A percentile compares a stretch with the other conserved stretches of the same genome.
Conservation (phyloP, 1,140 invertebrate species). For the Pogonomyrmex barbatus region DNA sequence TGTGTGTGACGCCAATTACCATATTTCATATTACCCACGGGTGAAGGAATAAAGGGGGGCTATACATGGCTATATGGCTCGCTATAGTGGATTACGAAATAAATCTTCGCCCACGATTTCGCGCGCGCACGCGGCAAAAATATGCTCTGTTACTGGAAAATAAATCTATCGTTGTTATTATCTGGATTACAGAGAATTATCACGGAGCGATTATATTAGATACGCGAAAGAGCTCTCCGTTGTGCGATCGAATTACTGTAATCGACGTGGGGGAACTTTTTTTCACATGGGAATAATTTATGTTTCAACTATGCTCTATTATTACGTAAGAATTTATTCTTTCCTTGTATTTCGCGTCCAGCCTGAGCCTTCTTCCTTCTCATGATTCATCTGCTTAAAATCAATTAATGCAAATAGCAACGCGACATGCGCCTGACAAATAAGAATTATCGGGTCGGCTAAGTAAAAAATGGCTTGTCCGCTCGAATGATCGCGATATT, state of each 20-base stretch:
- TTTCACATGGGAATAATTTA: neutral
- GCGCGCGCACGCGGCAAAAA: neutral
- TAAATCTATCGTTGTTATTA: conserved; percentile 45
- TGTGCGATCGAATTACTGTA: neutral
- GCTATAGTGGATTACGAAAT: conserved; percentile 36
- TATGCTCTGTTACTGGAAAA: conserved; percentile 10
- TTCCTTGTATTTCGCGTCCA: neutral
- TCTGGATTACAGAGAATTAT: conserved; percentile 20
- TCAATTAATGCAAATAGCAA: neutral
- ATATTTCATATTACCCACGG: conserved; percentile 57
- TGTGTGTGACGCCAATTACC: conserved; percentile 41
- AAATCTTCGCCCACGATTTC: conserved; percentile 13
- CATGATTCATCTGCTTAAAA: neutral
- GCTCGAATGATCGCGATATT: neutral
- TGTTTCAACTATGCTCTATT: neutral
- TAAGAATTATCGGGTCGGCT: neutral
- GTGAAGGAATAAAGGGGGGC: conserved; percentile 15
- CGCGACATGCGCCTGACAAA: neutral
- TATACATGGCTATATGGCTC: neutral
- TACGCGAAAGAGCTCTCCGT: neutral
- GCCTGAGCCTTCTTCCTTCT: neutral
- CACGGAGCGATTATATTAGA: neutral
- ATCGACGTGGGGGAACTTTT: neutral
- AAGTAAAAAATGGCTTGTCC: conserved; percentile 4
- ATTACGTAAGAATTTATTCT: neutral